These are phyloP conservation scores for Euclidia mi DNA, from an alignment of 2,888 invertebrate genomes.

Conservation along the genomic window DNA sequence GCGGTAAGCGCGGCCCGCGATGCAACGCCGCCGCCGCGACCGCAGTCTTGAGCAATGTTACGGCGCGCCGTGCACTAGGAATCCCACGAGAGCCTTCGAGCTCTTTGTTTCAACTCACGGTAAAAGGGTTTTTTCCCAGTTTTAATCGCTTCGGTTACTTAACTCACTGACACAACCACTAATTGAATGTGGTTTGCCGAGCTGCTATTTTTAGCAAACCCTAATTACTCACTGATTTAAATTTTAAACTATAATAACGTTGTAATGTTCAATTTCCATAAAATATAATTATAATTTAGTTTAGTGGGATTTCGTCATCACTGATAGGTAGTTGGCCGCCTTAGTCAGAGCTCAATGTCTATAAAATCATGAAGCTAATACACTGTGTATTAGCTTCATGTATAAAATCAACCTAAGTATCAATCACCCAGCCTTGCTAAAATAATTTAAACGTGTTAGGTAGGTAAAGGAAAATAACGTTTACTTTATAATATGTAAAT, in stretches of 20 bases:
- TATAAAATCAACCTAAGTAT: too few species aligned
- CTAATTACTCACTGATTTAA: slow-evolving; percentile 36
- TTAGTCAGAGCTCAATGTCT: too few species aligned
- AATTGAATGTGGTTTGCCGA: slow-evolving; percentile 69
- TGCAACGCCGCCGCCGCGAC: slow-evolving; percentile 73
- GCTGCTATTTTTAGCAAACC: slow-evolving; percentile 53
- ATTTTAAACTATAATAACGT: slow-evolving; percentile 10
- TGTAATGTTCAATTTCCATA: slow-evolving; percentile 8
- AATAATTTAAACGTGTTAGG: too few species aligned
- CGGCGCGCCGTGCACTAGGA: slow-evolving; percentile 63
- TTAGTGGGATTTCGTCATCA: neutral
- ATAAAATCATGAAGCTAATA: too few species aligned
- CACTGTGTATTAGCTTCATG: too few species aligned
- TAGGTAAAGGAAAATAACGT: too few species aligned
- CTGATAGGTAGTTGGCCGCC: too few species aligned
- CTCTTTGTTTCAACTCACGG: slow-evolving; percentile 72
- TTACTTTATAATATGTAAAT: too few species aligned
- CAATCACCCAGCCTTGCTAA: too few species aligned
- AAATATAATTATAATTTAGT: neutral
- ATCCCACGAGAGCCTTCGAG: slow-evolving; percentile 76
- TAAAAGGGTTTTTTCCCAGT: slow-evolving; percentile 69
- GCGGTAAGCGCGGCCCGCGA: slow-evolving; percentile 44
- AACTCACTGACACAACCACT: slow-evolving; percentile 64
- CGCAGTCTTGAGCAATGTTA: slow-evolving; percentile 78
- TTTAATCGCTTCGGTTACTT: slow-evolving; percentile 61